Conservation (phyloP, 2,888 invertebrate genomes). For the Drosophila infuscata region DNA sequence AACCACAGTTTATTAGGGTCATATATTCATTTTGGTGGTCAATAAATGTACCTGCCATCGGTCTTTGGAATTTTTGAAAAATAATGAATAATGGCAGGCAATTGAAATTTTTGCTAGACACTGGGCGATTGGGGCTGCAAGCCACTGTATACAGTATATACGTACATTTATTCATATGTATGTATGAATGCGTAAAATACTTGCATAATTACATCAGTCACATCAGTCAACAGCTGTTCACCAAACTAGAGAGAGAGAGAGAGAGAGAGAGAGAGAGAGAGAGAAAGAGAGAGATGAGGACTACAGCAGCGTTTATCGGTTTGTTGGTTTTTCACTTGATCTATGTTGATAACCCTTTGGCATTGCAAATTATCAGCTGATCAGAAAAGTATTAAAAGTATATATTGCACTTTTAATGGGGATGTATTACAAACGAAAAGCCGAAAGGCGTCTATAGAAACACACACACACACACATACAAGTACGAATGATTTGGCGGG, state of each 20-base stretch:
- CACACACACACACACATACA: neutral
- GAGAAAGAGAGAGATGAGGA: neutral
- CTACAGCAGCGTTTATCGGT: neutral
- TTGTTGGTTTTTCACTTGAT: slow-evolving; percentile 5
- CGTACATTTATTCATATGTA: neutral
- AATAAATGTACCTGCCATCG: too few species aligned
- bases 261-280: neutral
- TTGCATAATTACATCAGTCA: neutral
- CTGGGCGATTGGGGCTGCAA: too few species aligned
- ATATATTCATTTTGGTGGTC: too few species aligned
- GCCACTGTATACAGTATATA: neutral
- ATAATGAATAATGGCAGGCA: too few species aligned
- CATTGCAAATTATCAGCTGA: slow-evolving; percentile 6
- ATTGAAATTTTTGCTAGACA: too few species aligned
- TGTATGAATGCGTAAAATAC: neutral
- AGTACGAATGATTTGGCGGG: slow-evolving; percentile 7
- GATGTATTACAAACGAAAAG: neutral
- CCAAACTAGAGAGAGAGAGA: neutral
- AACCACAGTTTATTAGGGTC: too few species aligned
- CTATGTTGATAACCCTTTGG: slow-evolving; percentile 17
- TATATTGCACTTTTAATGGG: neutral
- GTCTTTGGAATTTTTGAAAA: too few species aligned
- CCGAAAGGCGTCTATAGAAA: neutral
- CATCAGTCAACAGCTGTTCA: neutral
- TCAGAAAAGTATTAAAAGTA: neutral